Percentiles rank a stretch among this genome's conserved stretches.
These are phyloP conservation scores for Tenualosa ilisha DNA, from an alignment of 2,797 vertebrate genomes.

Conservation along the genomic window DNA sequence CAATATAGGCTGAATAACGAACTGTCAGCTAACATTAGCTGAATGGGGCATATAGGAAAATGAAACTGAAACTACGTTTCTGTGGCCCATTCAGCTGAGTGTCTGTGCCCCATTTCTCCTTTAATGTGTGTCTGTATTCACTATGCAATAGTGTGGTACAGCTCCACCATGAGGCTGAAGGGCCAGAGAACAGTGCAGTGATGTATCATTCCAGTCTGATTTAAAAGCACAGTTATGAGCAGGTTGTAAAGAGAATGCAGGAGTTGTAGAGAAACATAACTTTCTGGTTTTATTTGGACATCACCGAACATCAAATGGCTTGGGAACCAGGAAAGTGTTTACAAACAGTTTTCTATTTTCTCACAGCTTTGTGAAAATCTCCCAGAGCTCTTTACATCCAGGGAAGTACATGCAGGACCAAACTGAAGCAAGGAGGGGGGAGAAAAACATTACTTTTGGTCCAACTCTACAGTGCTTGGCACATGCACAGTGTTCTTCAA, in stretches of 20 bases:
- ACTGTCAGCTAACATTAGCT: too few species aligned
- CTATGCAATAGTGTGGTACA: neutral
- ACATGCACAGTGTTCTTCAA: neutral
- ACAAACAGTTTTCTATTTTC: slow-evolving; percentile 12
- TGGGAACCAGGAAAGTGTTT: neutral
- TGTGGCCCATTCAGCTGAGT: too few species aligned
- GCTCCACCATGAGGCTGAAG: neutral
- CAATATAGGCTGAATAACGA: too few species aligned
- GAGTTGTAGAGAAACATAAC: neutral
- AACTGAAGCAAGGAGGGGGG: neutral
- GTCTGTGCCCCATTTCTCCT: too few species aligned
- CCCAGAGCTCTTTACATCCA: neutral
- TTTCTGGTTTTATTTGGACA: neutral
- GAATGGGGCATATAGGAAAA: too few species aligned
- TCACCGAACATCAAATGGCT: neutral
- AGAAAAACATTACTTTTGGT: slow-evolving; percentile 1
- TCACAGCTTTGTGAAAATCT: slow-evolving; percentile 9
- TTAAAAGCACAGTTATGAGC: neutral
- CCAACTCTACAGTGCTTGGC: neutral
- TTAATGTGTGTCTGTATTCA: neutral
- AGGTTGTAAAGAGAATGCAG: neutral
- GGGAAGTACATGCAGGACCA: neutral
- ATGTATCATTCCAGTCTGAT: neutral
- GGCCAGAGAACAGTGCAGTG: neutral
- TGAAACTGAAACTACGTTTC: too few species aligned